Evolutionary conservation across 1,140 invertebrate genomes (phyloP).

Genomic region (Dolichoris vasculosae): DNA sequence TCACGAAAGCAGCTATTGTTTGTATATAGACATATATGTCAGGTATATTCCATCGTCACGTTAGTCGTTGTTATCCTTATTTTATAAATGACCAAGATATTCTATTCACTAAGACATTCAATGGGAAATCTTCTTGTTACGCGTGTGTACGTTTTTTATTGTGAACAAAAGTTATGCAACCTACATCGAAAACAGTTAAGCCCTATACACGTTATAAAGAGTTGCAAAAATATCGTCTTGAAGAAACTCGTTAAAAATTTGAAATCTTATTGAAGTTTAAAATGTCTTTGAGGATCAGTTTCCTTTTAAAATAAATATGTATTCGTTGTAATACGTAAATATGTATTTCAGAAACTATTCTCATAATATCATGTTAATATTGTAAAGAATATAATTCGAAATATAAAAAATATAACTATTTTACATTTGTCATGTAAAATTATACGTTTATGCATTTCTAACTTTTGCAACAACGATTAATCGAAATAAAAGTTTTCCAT

Average conservation of each 20-base stretch:
- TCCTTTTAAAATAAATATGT: constrained; percentile 6
- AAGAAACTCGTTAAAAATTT: constrained; percentile 9
- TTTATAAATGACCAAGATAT: background rate
- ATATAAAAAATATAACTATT: no score
- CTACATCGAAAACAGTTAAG: constrained; percentile 36
- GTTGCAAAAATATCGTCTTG: constrained; percentile 19
- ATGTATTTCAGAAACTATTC: no score
- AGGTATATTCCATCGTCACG: background rate
- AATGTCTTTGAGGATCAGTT: background rate
- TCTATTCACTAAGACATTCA: background rate
- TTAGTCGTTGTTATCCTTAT: background rate
- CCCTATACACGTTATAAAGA: constrained; percentile 34
- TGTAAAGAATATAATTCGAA: no score
- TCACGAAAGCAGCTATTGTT: background rate
- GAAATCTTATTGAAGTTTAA: background rate
- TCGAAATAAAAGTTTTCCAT: no score
- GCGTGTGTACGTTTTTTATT: background rate
- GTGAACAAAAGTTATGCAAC: constrained; percentile 37
- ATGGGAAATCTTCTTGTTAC: background rate
- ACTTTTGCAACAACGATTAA: no score
- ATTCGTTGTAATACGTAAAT: background rate
- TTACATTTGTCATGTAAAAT: no score
- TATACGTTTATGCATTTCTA: no score
- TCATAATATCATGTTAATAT: no score
- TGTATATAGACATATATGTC: background rate